phyloP scores from a whole-genome alignment of 64 coral and sea anemone species.

The Dendrophyllia cribrosa region DNA sequence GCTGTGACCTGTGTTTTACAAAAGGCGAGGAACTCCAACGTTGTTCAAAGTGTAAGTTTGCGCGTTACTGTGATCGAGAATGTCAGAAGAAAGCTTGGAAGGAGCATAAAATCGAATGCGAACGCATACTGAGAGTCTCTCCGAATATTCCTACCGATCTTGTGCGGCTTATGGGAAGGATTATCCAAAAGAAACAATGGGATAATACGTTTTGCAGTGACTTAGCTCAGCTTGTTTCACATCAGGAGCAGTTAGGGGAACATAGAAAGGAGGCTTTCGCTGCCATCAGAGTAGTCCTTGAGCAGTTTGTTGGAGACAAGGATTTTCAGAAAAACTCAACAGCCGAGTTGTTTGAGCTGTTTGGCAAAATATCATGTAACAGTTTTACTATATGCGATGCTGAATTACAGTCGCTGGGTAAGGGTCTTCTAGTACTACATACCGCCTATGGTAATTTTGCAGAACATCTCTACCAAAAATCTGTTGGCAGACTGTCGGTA shows the following conservation, averaged over 20 bases:
- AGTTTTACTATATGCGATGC: constrained; percentile 96
- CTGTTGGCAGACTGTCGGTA: too few species aligned
- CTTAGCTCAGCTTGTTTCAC: constrained; percentile 59
- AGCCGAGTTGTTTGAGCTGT: constrained; percentile 74
- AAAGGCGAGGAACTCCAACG: constrained; percentile 58
- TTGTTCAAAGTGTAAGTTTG: constrained; percentile 88
- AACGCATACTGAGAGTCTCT: constrained; percentile 46
- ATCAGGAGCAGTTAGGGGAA: constrained; percentile 60
- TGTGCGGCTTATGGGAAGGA: constrained; percentile 76
- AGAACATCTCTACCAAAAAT: too few species aligned
- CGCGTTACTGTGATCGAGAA: constrained; percentile 75
- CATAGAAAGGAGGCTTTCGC: constrained; percentile 77
- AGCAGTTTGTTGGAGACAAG: constrained; percentile 52
- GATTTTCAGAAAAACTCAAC: constrained; percentile 38
- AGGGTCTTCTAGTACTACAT: not conserved
- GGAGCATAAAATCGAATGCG: constrained; percentile 93
- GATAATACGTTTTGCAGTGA: not conserved
- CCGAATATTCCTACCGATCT: constrained; percentile 80
- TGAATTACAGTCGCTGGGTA: constrained; percentile 88
- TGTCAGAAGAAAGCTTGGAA: constrained; percentile 94
- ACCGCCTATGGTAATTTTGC: too few species aligned
- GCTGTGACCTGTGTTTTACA: constrained; percentile 88
- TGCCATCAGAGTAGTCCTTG: constrained; percentile 53
- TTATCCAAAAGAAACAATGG: constrained; percentile 49
- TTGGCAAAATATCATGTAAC: constrained; percentile 94